Conservation (phyloP, 2,113 vertebrate species). For the Anoplopoma fimbria region DNA sequence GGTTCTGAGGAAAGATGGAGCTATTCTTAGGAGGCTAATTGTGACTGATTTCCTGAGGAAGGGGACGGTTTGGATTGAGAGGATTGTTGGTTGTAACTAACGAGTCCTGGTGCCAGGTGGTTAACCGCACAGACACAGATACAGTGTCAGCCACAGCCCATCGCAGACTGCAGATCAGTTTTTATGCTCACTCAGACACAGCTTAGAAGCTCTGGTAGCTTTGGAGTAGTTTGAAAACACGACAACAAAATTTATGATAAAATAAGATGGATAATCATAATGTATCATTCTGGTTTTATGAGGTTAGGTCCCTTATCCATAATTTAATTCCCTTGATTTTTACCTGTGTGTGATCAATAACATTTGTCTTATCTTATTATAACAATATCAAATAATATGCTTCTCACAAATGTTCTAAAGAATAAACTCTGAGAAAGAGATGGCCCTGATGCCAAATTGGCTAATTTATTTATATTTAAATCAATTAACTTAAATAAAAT, state of each 20-base stretch:
- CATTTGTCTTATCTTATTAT: not conserved
- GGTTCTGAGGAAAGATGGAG: slow-evolving; percentile 28
- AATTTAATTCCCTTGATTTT: too few species aligned
- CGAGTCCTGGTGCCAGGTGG: slow-evolving; percentile 55
- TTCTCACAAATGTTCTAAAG: not conserved
- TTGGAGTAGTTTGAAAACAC: not conserved
- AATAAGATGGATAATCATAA: not conserved
- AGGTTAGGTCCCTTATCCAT: not conserved
- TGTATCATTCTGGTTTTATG: not conserved
- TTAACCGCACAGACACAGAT: slow-evolving; percentile 27
- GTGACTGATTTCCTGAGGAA: slow-evolving; percentile 60
- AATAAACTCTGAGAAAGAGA: not conserved
- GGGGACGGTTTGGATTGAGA: slow-evolving; percentile 44
- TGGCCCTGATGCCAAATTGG: not conserved
- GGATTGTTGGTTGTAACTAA: slow-evolving; percentile 40
- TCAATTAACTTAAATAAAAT: not conserved
- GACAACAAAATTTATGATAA: not conserved
- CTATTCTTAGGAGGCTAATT: slow-evolving; percentile 34
- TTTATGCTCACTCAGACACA: not conserved
- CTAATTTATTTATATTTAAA: not conserved
- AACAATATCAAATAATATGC: not conserved
- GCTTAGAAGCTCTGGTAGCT: not conserved
- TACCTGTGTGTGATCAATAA: not conserved
- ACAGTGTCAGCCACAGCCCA: slow-evolving; percentile 17
- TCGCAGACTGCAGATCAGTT: not conserved